Evolutionary conservation across 2,797 vertebrate genomes (phyloP), one percentile per base, ranked within the genome.

Genomic region (Coregonus suidteri): DNA sequence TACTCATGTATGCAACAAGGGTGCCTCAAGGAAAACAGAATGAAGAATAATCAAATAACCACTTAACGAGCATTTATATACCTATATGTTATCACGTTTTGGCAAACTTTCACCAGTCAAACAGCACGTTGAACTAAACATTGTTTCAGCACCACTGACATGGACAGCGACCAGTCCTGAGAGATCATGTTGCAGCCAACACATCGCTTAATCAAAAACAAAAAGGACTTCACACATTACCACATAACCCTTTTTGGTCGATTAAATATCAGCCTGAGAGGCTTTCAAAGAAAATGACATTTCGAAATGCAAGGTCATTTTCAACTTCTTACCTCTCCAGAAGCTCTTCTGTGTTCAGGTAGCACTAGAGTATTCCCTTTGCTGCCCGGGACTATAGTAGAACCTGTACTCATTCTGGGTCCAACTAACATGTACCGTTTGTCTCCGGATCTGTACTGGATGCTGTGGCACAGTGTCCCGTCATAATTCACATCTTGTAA

Each of bases 321-420:
- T 64, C 41, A 18, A 4, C 3, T 47, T 71, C 79, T 82, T 85
- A 87, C 86, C 86, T 84, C 84, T 59, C 68, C 66, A 67, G 83
- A 80, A 9, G 71, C 30, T 75, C 78, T 79, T 16, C 78, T 25
- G 25, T 25, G 25, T 25, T 25, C 25, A 25, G 25, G 25, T 25
- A 25, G 25, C 25, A 25, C 25, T 25, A 25, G 25, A 25, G 25
- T 25, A 25, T 25, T 25, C 25, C 25, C 25, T 0, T 25, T 25
- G 25, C 25, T 25, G 25, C 25, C 25, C 25, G 25, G 25, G 25
- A 25, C 25, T 25, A 25, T 25, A 25, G 25, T 25, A 25, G 25
- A 25, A 25, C 25, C 25, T 25, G 25, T 25, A 25, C 25, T 25
- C 25, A 25, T 25, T 25, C 25, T 25, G 25, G 25, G 25, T 25